Evolutionary conservation across 2,888 invertebrate species (phyloP).

Genomic region (Ormyrus nitidulus): DNA sequence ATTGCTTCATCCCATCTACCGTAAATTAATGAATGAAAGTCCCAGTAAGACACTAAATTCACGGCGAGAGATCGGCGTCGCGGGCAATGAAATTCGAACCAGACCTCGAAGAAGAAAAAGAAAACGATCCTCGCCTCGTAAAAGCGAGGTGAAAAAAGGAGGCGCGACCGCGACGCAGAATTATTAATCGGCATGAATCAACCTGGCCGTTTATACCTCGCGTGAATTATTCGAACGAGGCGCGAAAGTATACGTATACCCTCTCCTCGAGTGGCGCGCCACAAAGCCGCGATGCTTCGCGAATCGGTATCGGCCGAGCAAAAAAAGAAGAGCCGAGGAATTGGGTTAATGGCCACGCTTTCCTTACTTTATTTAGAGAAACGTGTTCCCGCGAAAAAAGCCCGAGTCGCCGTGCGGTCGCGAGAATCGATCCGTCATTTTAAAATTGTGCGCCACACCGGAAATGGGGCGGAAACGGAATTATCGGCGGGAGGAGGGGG

Average conservation of each 20-base stretch:
- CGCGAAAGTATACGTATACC: not conserved
- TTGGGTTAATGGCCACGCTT: constrained; percentile 25
- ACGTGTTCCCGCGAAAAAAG: no score
- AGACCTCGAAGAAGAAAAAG: not conserved
- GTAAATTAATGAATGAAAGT: not conserved
- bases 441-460: no score
- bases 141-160: not conserved
- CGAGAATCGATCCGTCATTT: no score
- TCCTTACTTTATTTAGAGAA: not conserved
- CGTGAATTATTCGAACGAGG: not conserved
- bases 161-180: not conserved
- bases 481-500: no score
- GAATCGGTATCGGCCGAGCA: constrained; percentile 17
- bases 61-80: not conserved
- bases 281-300: not conserved
- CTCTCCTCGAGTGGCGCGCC: not conserved
- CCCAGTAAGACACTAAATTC: not conserved
- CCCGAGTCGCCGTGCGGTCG: no score
- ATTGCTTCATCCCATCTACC: not conserved
- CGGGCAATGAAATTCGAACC: not conserved
- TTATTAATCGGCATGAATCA: constrained; percentile 16
- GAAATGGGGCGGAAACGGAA: no score
- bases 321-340: not conserved
- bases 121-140: no score
- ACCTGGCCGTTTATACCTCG: not conserved